Evolutionary conservation across 2,113 vertebrate genomes (phyloP).

Genomic region (Octodon degus): DNA sequence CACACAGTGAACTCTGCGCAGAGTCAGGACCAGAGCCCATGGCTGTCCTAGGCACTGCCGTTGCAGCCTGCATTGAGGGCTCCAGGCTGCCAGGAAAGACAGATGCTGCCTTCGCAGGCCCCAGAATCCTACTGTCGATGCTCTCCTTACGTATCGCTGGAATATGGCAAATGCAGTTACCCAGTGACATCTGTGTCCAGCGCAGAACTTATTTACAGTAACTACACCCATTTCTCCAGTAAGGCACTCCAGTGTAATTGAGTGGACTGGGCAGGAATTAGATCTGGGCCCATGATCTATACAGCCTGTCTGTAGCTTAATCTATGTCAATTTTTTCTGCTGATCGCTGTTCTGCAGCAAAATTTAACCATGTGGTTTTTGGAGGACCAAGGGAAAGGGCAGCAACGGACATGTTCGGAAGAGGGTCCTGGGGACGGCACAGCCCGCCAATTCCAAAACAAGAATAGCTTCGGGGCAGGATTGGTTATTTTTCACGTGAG

Average conservation of each 20-base stretch:
- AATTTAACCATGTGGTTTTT: slow-evolving; percentile 22
- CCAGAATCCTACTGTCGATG: not conserved
- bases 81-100: not conserved
- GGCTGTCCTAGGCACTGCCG: not conserved
- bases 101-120: not conserved
- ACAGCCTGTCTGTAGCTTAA: slow-evolving; percentile 55
- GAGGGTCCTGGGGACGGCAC: not conserved
- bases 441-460: not conserved
- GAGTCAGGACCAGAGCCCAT: not conserved
- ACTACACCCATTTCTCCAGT: slow-evolving; percentile 68
- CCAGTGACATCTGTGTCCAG: slow-evolving; percentile 66
- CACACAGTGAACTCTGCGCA: not conserved
- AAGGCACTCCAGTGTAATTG: slow-evolving; percentile 70
- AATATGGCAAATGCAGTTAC: slow-evolving; percentile 71
- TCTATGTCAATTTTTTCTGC: slow-evolving; percentile 74
- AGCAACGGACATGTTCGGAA: not conserved
- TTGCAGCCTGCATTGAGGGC: not conserved
- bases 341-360: not conserved
- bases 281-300: slow-evolving; percentile 74
- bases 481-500: not conserved
- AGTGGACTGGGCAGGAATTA: slow-evolving; percentile 77
- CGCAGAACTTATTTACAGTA: slow-evolving; percentile 73
- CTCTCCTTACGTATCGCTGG: slow-evolving; percentile 60
- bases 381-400: not conserved
- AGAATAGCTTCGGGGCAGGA: not conserved